Conservation (phyloP, 1,140 invertebrate species). For the Drosophila willistoni region DNA sequence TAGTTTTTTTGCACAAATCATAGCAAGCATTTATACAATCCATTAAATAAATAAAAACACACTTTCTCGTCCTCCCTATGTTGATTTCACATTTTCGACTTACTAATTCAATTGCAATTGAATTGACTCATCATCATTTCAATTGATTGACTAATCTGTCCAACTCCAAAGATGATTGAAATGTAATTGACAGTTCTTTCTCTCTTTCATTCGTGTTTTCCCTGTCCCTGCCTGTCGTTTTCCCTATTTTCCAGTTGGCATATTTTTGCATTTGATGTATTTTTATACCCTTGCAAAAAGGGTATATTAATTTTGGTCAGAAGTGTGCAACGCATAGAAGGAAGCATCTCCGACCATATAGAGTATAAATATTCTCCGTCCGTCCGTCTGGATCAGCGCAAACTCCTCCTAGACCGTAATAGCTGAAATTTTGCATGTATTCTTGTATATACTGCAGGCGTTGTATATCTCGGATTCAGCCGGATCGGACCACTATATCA, state of each 20-base stretch:
- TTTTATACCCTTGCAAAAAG: too few species aligned
- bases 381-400: too few species aligned
- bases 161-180: constrained; percentile 45
- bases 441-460: too few species aligned
- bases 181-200: constrained; percentile 49
- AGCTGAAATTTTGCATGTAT: too few species aligned
- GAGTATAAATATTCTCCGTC: too few species aligned
- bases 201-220: background rate
- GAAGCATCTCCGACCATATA: too few species aligned
- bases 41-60: background rate
- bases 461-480: too few species aligned
- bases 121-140: background rate
- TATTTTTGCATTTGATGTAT: constrained; percentile 3
- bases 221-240: background rate
- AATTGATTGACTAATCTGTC: constrained; percentile 32
- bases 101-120: constrained; percentile 4
- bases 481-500: too few species aligned
- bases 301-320: too few species aligned
- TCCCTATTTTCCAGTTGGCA: constrained; percentile 5
- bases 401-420: too few species aligned
- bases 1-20: background rate
- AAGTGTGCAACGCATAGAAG: too few species aligned
- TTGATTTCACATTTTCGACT: background rate
- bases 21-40: constrained; percentile 8
- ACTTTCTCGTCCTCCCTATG: background rate